Base-by-base conservation (phyloP, 2,888 invertebrate genomes). In the Acleris emargana region DNA sequence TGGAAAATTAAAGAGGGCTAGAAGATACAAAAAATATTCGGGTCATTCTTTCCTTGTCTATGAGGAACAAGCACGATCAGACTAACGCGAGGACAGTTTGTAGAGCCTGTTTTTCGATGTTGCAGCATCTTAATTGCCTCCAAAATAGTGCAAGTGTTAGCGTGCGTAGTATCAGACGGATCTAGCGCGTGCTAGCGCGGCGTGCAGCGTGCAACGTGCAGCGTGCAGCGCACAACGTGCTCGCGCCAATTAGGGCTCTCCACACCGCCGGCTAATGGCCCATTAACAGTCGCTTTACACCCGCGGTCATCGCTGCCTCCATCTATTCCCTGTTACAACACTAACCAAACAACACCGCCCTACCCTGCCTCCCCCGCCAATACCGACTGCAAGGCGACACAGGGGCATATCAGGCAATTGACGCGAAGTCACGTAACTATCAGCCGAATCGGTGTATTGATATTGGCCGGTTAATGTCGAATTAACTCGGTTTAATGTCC, bases 231-330 rank as follows among this genome's bases (percentile, higher is more conserved):
- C 49, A 52, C 68, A 28, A 60, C 68, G 52, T 66, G 67, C 69
- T 64, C 66, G 68, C 68, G 84, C 88, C 89, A 88, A 88, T 89
- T 89, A 89, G 80, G 84, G 78, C 70, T 76, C 73, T 74, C 76
- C 72, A 77, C 81, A 79, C 80, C 78, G 78, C 79, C 78, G 75
- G 79, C 89, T 88, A 90, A 90, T 89, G 82, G 88, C 72, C 89
- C 84, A 89, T 91, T 91, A 89, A 89, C 91, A 89, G 90, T 85
- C 85, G 84, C 76, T 75, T 73, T 68, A 74, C 74, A 74, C 72
- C 62, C 74, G 76, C 79, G 77, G 77, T 78, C 83, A 85, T 86
- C 84, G 81, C 78, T 38, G 79, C 82, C 77, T 76, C 79, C 82
- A 87, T 86, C 86, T 83, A 78, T 77, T 75, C 73, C 60, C 58